Conservation (phyloP, 2,888 invertebrate genomes). For the Cyaniris semiargus region DNA sequence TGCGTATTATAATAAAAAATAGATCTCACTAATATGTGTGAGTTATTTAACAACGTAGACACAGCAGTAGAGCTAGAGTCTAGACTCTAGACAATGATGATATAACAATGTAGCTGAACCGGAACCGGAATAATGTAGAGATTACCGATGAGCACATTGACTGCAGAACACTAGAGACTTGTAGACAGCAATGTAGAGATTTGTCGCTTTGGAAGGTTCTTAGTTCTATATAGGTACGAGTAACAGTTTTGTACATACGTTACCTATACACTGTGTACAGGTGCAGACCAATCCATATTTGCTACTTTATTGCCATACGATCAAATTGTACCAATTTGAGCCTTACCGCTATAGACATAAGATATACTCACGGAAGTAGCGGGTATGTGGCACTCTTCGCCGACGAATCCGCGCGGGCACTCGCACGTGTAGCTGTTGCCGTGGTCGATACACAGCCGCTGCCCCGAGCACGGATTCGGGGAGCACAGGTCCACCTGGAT, state of each 20-base stretch:
- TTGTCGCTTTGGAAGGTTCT: not conserved
- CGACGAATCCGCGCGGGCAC: conserved; percentile 85
- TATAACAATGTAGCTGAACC: no score
- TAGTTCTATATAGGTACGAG: not conserved
- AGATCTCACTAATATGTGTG: no score
- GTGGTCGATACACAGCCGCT: conserved; percentile 85
- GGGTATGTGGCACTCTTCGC: conserved; percentile 84
- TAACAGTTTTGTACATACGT: no score
- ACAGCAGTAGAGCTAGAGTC: no score
- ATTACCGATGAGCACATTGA: not conserved
- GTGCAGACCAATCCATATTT: no score
- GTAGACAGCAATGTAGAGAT: not conserved
- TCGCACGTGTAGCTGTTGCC: conserved; percentile 88
- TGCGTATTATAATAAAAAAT: no score
- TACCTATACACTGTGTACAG: no score
- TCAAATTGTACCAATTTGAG: not conserved
- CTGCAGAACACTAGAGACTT: not conserved
- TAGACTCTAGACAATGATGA: no score
- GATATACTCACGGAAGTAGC: conserved; percentile 79
- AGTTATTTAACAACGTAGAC: no score
- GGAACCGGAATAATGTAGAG: not conserved
- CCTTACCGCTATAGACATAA: not conserved
- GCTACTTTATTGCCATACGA: no score
- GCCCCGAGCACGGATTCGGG: conserved; percentile 85
- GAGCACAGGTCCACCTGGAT: conserved; percentile 84